Conservation (phyloP, 2,113 vertebrate genomes). For the Lampris megalopsis region DNA sequence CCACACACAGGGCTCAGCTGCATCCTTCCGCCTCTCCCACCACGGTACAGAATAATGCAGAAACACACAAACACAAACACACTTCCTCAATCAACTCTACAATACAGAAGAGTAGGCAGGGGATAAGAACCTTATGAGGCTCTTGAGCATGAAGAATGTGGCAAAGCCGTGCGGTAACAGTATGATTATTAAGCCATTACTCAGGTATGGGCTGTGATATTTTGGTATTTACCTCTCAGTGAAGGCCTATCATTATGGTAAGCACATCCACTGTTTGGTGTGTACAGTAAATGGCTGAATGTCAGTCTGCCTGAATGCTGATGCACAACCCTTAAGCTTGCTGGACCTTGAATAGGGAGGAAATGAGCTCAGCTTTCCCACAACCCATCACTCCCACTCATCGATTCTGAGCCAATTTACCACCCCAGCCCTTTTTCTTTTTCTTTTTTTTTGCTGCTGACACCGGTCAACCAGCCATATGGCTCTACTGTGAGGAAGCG, state of each 20-base stretch:
- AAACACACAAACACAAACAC: conserved; percentile 17
- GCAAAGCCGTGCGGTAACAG: not conserved
- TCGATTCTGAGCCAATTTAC: conserved; percentile 62
- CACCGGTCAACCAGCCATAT: conserved; percentile 40
- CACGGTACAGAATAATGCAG: conserved; percentile 47
- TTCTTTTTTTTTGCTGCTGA: conserved; percentile 44
- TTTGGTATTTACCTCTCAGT: not conserved
- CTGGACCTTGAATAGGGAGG: conserved; percentile 54
- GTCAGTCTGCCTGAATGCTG: conserved; percentile 28
- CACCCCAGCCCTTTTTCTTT: conserved; percentile 22
- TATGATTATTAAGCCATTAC: not conserved
- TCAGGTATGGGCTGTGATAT: not conserved
- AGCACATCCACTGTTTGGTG: conserved; percentile 23
- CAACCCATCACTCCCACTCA: conserved; percentile 54
- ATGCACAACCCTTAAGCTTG: conserved; percentile 42
- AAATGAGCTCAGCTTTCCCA: conserved; percentile 67
- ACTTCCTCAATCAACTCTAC: conserved; percentile 2
- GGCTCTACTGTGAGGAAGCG: conserved; percentile 9
- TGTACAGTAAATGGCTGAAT: conserved; percentile 37
- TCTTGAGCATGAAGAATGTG: not conserved
- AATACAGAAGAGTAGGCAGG: not conserved
- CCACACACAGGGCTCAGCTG: conserved; percentile 69
- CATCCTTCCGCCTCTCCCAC: conserved; percentile 48
- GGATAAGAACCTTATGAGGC: not conserved
- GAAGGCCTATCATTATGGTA: conserved; percentile 3